Conservation (phyloP, 2,888 invertebrate species). For the Polyommatus iphigenia region DNA sequence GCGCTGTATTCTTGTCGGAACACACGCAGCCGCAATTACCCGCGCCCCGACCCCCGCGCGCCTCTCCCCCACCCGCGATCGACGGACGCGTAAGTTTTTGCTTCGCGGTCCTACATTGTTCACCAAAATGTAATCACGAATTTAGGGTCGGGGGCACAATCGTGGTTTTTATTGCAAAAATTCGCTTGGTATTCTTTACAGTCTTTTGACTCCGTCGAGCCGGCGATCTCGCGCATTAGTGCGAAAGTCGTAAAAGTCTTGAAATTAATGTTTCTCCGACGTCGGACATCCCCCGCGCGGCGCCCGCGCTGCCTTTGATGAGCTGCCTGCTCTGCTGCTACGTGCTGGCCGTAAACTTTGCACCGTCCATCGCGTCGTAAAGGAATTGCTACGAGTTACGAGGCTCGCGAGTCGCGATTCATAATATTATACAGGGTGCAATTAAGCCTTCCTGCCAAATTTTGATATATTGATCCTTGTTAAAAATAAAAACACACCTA, state of each 20-base stretch:
- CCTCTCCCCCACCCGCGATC: background rate
- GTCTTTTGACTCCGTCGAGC: background rate
- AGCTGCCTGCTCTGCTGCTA: background rate
- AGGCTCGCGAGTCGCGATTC: too few relatives aligned
- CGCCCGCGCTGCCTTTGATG: background rate
- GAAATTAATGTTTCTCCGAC: background rate
- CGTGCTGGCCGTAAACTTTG: too few relatives aligned
- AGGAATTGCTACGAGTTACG: too few relatives aligned
- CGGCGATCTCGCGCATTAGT: background rate
- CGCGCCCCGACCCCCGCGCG: background rate
- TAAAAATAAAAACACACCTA: too few relatives aligned
- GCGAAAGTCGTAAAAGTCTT: slow-evolving; percentile 2
- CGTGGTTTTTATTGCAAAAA: background rate
- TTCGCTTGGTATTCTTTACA: too few relatives aligned
- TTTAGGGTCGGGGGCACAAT: background rate
- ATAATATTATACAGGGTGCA: too few relatives aligned
- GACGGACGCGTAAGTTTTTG: background rate
- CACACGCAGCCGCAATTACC: background rate
- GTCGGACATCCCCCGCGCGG: background rate
- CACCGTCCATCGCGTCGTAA: too few relatives aligned
- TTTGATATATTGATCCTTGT: too few relatives aligned
- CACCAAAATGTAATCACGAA: background rate
- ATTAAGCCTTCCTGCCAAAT: too few relatives aligned
- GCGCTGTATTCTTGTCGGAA: background rate
- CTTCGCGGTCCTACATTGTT: background rate